Percentiles rank a stretch among this genome's conserved stretches.
Conservation (phyloP, 2,113 vertebrate species). For the Pristiophorus japonicus region DNA sequence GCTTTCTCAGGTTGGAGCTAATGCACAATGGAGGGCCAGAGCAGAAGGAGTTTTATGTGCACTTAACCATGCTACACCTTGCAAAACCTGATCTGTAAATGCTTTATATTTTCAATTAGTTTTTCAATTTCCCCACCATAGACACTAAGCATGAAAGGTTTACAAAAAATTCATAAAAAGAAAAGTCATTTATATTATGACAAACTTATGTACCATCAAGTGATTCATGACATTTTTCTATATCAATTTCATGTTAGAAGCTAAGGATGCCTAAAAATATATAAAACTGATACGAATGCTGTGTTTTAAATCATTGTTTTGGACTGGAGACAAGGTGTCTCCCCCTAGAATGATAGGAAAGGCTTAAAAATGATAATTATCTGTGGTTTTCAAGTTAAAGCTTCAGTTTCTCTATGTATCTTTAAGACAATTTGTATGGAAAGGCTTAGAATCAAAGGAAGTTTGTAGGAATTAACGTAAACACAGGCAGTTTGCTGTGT, state of each 20-base stretch:
- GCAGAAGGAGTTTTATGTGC: neutral
- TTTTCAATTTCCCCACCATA: neutral
- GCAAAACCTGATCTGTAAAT: neutral
- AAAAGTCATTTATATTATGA: neutral
- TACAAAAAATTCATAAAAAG: neutral
- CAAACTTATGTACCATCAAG: neutral
- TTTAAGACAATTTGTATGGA: no score
- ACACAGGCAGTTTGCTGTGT: no score
- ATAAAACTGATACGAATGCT: no score
- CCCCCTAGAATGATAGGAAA: no score
- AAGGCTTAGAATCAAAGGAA: no score
- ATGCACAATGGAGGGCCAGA: neutral
- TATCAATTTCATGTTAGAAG: neutral
- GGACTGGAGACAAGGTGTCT: no score
- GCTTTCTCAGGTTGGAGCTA: neutral
- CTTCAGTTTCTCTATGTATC: no score
- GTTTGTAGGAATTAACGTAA: no score
- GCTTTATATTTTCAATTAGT: neutral
- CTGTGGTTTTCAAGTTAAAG: no score
- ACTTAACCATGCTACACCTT: neutral
- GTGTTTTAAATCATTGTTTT: no score
- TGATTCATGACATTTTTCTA: neutral
- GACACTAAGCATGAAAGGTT: neutral
- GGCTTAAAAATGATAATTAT: no score
- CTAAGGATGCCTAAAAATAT: no score